Evolutionary conservation across 2,797 vertebrate species (phyloP), one percentile per base, ranked within the genome.

Genomic region (Takifugu rubripes): DNA sequence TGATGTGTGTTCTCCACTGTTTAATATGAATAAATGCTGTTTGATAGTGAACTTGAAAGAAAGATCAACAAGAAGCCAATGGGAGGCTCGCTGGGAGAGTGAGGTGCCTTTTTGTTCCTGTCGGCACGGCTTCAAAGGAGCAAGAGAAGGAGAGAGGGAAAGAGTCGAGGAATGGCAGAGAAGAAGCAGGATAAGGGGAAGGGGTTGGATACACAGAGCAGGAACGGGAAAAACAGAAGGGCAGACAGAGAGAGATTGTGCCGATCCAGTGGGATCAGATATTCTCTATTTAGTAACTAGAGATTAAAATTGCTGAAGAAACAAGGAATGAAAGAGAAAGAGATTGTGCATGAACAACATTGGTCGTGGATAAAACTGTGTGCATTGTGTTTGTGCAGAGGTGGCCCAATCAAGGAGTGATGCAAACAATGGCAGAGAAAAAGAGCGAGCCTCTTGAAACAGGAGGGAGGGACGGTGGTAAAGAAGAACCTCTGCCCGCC

Each of bases 301-400:
- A 67, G 52, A 67, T 59, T 21, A 52, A 65, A 73, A 69, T 52
- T 25, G 52, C 31, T 54, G 62, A 66, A 59, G 74, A 36, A 65
- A 63, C 36, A 42, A 9, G 6, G 43, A 42, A 31, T 29, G 25
- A 3, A 24, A 24, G 26, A 33, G 25, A 46, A 52, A 33, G 9
- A 17, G 52, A 49, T 9, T 12, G 49, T 25, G 49, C 54, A 64
- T 90, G 88, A 91, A 92, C 56, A 53, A 77, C 88, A 89, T 93
- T 93, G 92, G 44, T n/a, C n/a, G 2, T 11, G n/a, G 17, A 46
- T 7, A 21, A 46, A 21, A 91, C 88, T 83, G 83, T 91, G 88
- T 92, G 93, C 79, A 85, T 86, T 90, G 90, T 93, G 93, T 94
- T 93, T 92, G 93, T 96, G 94, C 90, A 62, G 81, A 87, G 87